Conservation (phyloP, 1,140 invertebrate species). For the Ditylenchus dipsaci region DNA sequence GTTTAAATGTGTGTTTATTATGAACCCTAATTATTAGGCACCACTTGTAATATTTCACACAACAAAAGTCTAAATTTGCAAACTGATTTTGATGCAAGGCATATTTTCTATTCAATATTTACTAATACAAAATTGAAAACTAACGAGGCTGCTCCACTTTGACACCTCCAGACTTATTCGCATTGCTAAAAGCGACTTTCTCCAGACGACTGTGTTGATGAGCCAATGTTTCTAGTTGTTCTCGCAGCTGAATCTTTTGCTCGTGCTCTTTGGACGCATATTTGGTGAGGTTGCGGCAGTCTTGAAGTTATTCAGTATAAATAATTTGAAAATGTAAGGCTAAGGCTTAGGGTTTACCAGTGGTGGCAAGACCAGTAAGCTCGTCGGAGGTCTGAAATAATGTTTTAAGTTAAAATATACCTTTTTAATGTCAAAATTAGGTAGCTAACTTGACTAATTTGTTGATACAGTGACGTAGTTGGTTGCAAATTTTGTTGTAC, state of each 20-base stretch:
- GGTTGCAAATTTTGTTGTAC: too few relatives aligned
- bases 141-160: constrained; percentile 1
- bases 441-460: too few relatives aligned
- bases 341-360: not conserved
- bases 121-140: constrained; percentile 4
- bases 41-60: too few relatives aligned
- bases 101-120: too few relatives aligned
- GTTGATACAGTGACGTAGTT: too few relatives aligned
- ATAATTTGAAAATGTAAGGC: constrained; percentile 63
- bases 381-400: constrained; percentile 77
- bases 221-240: constrained; percentile 92
- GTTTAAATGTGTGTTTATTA: too few relatives aligned
- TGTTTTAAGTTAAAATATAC: not conserved
- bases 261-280: constrained; percentile 88
- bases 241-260: constrained; percentile 84
- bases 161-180: not conserved
- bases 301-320: too few relatives aligned
- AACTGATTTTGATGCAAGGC: too few relatives aligned
- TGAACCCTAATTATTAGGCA: too few relatives aligned
- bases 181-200: constrained; percentile 66
- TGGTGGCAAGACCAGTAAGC: constrained; percentile 62
- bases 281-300: constrained; percentile 79
- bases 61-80: too few relatives aligned
- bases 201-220: constrained; percentile 89
- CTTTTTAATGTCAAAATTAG: constrained; percentile 10